Evolutionary conservation across 1,140 invertebrate genomes (phyloP), one percentile per base, ranked within the genome.

Genomic region (Halesus radiatus): DNA sequence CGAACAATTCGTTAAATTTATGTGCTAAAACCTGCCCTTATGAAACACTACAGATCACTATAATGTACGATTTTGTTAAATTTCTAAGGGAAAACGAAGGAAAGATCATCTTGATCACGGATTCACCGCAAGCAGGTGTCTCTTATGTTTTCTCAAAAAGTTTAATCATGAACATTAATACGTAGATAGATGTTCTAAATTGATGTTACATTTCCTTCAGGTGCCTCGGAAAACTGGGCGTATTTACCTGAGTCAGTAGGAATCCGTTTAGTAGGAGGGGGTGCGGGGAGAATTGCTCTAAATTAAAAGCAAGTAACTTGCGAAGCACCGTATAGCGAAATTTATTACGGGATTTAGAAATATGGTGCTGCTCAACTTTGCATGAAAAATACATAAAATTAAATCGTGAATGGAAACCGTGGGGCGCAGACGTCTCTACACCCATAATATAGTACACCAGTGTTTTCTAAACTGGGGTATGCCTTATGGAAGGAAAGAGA

Each of bases 341-440:
- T 83, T 83, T 83, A 83, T 83, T 83, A 80, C 81, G 29, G 79
- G 81, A 83, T 80, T 83, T 80, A 83, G 79, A 83, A 83, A 83
- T 83, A 83, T 83, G 79, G 81, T 72, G 50, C 72, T 68, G 79
- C 73, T 75, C 79, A 80, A 80, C 79, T 83, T 83, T 83, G 81
- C 81, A 83, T 83, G 81, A 83, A 80, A 83, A 83, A 80, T 83
- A 83, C 81, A 83, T 83, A 83, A 83, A 83, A 83, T 83, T 80
- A 80, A 83, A 80, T 80, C 81, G 78, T 64, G 32, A 76, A 80
- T 76, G 78, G 74, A 15, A 62, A 72, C 52, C 45, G 66, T 66
- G 72, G 75, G 60, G 64, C 58, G 52, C 62, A 79, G 60, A 64
- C 78, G 78, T 62, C 37, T 66, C 23, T 53, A 23, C 58, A 26